Percentiles rank a stretch among this genome's conserved stretches.
phyloP scores from a whole-genome alignment of 2,797 vertebrate species.

The Spinus olivaceus region DNA sequence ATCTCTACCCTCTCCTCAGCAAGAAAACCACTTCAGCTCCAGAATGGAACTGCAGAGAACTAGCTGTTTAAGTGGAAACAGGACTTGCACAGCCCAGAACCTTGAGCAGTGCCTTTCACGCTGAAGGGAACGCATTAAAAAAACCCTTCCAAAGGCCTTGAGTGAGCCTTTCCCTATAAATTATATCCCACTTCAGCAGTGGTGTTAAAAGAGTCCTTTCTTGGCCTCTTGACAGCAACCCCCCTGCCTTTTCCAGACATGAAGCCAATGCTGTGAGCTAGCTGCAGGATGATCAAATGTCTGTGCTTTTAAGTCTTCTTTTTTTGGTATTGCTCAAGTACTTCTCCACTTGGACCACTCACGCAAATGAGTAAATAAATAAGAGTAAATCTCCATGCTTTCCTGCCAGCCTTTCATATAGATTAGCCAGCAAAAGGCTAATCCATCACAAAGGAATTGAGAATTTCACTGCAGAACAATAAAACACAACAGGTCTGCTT shows the following conservation, averaged over 20 bases:
- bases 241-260: slow-evolving; percentile 57
- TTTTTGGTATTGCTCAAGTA: slow-evolving; percentile 54
- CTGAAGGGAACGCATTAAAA: not conserved
- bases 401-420: slow-evolving; percentile 30
- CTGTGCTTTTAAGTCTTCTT: slow-evolving; percentile 50
- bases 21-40: not conserved
- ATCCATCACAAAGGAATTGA: slow-evolving; percentile 17
- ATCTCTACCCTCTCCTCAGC: not conserved
- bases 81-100: not conserved
- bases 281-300: slow-evolving; percentile 54
- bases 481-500: not conserved
- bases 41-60: not conserved
- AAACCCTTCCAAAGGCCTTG: not conserved
- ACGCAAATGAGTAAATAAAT: slow-evolving; percentile 48
- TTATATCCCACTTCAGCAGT: slow-evolving; percentile 47
- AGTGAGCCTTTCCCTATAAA: slow-evolving; percentile 34
- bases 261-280: slow-evolving; percentile 33
- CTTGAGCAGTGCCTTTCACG: not conserved
- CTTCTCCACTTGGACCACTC: slow-evolving; percentile 30
- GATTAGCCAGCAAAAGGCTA: slow-evolving; percentile 5
- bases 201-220: slow-evolving; percentile 19
- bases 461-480: not conserved
- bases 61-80: not conserved
- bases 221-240: slow-evolving; percentile 51
- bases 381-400: not conserved